Conservation (phyloP, 2,113 vertebrate species). For the Muntiacus muntjak region DNA sequence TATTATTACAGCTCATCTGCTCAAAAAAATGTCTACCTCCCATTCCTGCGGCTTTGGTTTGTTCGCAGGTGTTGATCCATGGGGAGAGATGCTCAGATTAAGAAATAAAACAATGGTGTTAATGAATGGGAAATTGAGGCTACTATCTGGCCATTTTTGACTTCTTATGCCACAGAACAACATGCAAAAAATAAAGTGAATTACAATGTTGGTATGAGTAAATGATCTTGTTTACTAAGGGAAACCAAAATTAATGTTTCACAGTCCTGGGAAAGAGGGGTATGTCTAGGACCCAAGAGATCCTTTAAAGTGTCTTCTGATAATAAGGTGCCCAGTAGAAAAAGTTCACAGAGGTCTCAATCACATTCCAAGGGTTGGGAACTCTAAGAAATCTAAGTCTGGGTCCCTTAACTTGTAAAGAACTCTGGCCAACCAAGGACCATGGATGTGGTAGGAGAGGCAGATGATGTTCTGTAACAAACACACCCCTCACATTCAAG, state of each 20-base stretch:
- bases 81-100: neutral
- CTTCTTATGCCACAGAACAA: neutral
- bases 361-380: neutral
- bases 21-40: neutral
- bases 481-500: neutral
- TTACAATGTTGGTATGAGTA: neutral
- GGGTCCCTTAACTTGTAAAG: neutral
- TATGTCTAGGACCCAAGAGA: neutral
- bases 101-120: neutral
- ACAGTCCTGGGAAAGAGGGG: neutral
- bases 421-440: neutral
- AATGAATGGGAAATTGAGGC: neutral
- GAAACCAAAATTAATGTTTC: neutral
- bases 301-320: neutral
- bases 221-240: neutral
- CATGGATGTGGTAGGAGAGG: rapidly evolving
- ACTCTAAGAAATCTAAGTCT: neutral
- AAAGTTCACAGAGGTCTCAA: neutral
- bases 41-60: neutral
- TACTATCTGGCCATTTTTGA: neutral
- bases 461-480: rapidly evolving
- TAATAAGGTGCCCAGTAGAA: rapidly evolving
- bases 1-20: neutral
- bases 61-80: neutral
- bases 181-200: neutral